These are phyloP conservation scores for rabbit (Oryctolagus cuniculus) DNA, from an alignment of 2,113 vertebrate genomes.

Conservation along the genomic window DNA sequence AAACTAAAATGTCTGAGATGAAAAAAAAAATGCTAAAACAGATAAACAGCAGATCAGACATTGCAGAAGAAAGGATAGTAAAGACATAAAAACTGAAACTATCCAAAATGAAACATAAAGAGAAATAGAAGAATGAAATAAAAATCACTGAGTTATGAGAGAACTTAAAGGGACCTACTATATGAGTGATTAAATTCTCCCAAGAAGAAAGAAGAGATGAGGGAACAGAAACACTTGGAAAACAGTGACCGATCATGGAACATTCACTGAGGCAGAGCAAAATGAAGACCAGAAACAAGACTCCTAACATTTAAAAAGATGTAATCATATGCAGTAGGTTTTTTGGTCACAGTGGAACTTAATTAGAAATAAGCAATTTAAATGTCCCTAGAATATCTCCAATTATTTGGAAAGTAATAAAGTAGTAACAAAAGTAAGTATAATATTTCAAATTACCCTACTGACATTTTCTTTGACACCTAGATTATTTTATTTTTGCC, in stretches of 20 bases:
- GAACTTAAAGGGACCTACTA: not conserved
- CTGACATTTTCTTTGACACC: not conserved
- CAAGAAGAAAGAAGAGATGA: not conserved
- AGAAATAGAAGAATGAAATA: not conserved
- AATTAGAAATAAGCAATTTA: not conserved
- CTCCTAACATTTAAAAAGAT: not conserved
- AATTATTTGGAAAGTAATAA: not conserved
- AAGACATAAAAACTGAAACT: not conserved
- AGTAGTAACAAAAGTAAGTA: not conserved
- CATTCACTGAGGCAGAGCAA: not conserved
- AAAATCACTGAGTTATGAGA: not conserved
- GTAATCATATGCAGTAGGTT: not conserved
- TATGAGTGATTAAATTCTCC: not conserved
- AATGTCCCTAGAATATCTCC: not conserved
- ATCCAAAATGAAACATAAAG: not conserved
- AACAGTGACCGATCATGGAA: not conserved
- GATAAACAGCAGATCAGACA: not conserved
- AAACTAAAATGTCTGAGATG: not conserved
- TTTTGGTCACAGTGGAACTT: not conserved
- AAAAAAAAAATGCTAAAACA: not conserved
- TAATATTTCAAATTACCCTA: not conserved
- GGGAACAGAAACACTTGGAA: not conserved
- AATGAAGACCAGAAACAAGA: not conserved
- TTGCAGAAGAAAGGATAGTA: not conserved
- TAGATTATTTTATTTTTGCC: conserved; percentile 3